Conservation (phyloP, 2,113 vertebrate species). For the Lichenostomus cassidix region DNA sequence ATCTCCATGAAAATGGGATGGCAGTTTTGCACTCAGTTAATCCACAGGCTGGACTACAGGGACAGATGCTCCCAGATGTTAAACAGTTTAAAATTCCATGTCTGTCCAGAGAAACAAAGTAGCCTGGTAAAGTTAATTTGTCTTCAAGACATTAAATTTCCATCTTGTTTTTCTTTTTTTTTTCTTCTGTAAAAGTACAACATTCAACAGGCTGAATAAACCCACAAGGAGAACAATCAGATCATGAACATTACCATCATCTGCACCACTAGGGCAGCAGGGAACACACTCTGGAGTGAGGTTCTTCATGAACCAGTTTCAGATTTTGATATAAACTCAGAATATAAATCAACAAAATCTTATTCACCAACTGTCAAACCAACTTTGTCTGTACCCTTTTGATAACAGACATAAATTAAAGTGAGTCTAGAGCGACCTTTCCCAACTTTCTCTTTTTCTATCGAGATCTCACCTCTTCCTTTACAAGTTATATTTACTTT, state of each 20-base stretch:
- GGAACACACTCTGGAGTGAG: neutral
- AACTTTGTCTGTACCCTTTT: neutral
- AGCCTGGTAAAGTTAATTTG: neutral
- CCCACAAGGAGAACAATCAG: neutral
- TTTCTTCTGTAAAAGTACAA: neutral
- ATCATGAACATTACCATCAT: neutral
- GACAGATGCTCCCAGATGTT: slow-evolving; percentile 1
- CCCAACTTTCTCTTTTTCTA: neutral
- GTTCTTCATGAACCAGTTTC: neutral
- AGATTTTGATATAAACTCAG: neutral
- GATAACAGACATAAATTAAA: neutral
- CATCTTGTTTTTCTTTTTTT: neutral
- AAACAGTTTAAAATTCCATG: neutral
- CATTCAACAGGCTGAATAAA: neutral
- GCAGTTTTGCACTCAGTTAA: neutral
- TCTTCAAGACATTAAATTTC: neutral
- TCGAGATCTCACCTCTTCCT: neutral
- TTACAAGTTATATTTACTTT: neutral
- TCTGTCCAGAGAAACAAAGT: neutral
- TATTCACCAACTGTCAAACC: neutral
- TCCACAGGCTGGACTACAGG: neutral
- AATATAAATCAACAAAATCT: neutral
- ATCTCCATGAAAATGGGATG: neutral
- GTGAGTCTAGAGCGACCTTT: neutral
- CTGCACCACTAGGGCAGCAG: neutral